phyloP scores from a whole-genome alignment of 2,797 vertebrate genomes.

The Luscinia megarhynchos region DNA sequence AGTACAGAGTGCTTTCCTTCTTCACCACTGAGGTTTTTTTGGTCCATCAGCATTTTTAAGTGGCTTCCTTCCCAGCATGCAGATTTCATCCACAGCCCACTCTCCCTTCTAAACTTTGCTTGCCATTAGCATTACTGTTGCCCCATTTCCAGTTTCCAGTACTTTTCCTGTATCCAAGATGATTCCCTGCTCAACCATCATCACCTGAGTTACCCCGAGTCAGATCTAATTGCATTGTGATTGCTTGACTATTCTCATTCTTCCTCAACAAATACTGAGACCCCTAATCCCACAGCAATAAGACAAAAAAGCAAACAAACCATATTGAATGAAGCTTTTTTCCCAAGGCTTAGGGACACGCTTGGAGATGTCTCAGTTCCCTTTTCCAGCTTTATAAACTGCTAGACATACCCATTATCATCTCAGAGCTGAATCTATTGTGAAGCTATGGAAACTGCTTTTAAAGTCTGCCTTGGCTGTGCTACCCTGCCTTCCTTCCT shows the following conservation, averaged over 20 bases:
- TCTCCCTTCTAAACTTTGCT: not conserved
- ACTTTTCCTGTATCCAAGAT: not conserved
- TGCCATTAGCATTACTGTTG: not conserved
- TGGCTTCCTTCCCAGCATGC: not conserved
- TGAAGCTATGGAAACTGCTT: not conserved
- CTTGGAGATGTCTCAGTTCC: not conserved
- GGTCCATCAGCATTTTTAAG: not conserved
- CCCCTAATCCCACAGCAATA: conserved; percentile 6
- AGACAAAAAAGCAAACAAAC: not conserved
- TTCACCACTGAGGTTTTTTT: not conserved
- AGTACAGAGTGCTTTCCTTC: not conserved
- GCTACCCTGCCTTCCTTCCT: not conserved
- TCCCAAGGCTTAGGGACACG: not conserved
- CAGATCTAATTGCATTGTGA: not conserved
- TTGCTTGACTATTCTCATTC: not conserved
- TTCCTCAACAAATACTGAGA: not conserved
- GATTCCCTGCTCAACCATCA: not conserved
- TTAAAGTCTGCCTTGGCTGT: not conserved
- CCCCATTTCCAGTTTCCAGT: not conserved
- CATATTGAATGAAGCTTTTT: not conserved
- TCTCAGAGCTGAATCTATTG: not conserved
- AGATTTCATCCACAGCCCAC: not conserved
- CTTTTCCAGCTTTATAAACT: not conserved
- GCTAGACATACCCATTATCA: not conserved
- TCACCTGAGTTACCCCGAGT: not conserved